Base-by-base conservation (phyloP, 2,888 invertebrate species). In the Argyra leucocephala region DNA sequence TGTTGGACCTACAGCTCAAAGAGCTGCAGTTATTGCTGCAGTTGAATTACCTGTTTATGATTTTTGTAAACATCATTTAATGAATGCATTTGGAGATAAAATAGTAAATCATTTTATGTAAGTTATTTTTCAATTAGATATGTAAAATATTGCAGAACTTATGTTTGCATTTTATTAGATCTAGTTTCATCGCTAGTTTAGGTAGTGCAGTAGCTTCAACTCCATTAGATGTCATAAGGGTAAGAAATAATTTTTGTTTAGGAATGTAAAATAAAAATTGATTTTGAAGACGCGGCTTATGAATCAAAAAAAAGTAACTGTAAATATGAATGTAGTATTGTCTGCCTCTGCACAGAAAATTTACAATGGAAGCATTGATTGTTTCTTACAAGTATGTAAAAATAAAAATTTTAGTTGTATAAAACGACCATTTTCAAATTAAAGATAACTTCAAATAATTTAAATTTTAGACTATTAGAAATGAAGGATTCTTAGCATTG, bases 31-130 rank as follows among this genome's bases (percentile, higher is more conserved):
- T 58, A 93, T 96, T 75, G 94, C 94, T 58, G 95, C 93, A 18
- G 95, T 96, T 61, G 96, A 96, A 82, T 83, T 96, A 75, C 96
- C 96, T 57, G 91, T 90, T 61, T 96, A 96, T 81, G 96, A 96
- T 82, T 88, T 89, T 72, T 88, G 88, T 80, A 96, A 96, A 82
- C 84, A 86, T 72, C 83, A 86, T 70, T 81, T 95, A 67, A 81
- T 85, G 76, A 82, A 81, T 22, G 71, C 85, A 61, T 83, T 94
- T 70, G 92, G 90, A 7, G 93, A 96, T 83, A 85, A 86, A 72
- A 84, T 91, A 66, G 81, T 85, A 64, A 95, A 93, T 82, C 96
- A 96, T 83, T 88, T 96, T 78, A 82, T 89, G 91, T 91, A 82
- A 85, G 76, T 62, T 21, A 18, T 12, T 66, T 57, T 57, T 21